Conservation (phyloP, 2,113 vertebrate species). For the Ptychochromis oligacanthus region DNA sequence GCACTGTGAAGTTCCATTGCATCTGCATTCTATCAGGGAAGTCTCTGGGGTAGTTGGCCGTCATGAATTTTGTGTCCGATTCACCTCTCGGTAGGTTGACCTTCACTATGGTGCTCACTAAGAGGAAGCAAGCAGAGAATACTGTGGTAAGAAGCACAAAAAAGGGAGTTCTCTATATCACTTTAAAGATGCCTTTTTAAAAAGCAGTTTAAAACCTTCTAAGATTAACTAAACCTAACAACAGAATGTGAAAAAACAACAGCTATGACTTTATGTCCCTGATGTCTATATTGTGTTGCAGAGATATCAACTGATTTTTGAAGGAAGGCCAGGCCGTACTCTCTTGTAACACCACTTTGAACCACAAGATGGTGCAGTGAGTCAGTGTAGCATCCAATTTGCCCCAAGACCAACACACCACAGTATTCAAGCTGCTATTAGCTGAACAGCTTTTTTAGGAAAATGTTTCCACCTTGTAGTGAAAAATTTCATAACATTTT, state of each 20-base stretch:
- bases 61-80: constrained; percentile 81
- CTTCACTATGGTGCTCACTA: constrained; percentile 84
- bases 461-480: neutral
- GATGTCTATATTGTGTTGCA: too few relatives aligned
- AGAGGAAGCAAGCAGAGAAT: neutral
- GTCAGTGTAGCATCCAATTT: too few relatives aligned
- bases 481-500: too few relatives aligned
- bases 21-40: constrained; percentile 84
- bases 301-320: too few relatives aligned
- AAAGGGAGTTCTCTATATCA: neutral
- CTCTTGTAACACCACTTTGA: too few relatives aligned
- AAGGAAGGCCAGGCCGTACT: too few relatives aligned
- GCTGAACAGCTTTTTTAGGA: neutral
- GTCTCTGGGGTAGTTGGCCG: constrained; percentile 82
- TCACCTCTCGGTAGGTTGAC: constrained; percentile 80
- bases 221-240: neutral
- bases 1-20: constrained; percentile 87
- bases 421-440: neutral
- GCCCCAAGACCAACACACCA: too few relatives aligned
- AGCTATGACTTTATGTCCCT: too few relatives aligned
- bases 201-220: neutral
- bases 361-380: too few relatives aligned
- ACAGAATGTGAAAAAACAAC: neutral
- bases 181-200: neutral
- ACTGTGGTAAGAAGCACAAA: neutral